Evolutionary conservation across 2,888 invertebrate species (phyloP).

Genomic region (Leistus spinibarbis): DNA sequence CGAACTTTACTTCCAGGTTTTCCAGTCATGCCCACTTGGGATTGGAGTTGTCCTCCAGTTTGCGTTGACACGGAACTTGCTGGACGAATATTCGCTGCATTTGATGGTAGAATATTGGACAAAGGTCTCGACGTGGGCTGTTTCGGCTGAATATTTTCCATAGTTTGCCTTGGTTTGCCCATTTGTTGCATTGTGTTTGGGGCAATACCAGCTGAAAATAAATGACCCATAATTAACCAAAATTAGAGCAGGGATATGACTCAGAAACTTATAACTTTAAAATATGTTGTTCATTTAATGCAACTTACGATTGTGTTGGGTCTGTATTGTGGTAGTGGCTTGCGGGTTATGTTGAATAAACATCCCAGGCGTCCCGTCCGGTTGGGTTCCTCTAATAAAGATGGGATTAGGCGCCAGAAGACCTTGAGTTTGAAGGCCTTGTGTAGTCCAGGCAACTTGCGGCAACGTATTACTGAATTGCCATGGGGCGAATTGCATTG

Average conservation of each 20-base stretch:
- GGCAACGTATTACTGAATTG: conserved; percentile 74
- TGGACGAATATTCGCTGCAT: conserved; percentile 70
- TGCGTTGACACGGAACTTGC: conserved; percentile 86
- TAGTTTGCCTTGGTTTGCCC: conserved; percentile 60
- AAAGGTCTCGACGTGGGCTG: conserved; percentile 56
- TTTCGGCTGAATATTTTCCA: conserved; percentile 63
- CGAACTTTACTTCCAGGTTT: conserved; percentile 69
- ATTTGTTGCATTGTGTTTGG: conserved; percentile 59
- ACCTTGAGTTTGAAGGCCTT: conserved; percentile 72
- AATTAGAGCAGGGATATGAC: too few relatives aligned
- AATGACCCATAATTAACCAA: not conserved
- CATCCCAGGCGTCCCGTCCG: conserved; percentile 75
- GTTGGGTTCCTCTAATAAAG: conserved; percentile 80
- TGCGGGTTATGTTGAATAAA: conserved; percentile 82
- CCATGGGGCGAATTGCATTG: conserved; percentile 82
- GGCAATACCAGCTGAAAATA: conserved; percentile 51
- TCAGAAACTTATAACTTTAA: too few relatives aligned
- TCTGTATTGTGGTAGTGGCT: conserved; percentile 66
- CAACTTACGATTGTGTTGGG: conserved; percentile 70
- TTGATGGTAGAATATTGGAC: conserved; percentile 57
- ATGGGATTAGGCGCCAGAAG: conserved; percentile 79
- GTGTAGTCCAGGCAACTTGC: conserved; percentile 75
- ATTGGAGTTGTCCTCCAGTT: conserved; percentile 66
- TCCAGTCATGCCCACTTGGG: conserved; percentile 59
- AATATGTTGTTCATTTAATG: not conserved